Evolutionary conservation across 1,140 invertebrate genomes (phyloP), one percentile per base, ranked within the genome.

Genomic region (Drosophila oshimai): DNA sequence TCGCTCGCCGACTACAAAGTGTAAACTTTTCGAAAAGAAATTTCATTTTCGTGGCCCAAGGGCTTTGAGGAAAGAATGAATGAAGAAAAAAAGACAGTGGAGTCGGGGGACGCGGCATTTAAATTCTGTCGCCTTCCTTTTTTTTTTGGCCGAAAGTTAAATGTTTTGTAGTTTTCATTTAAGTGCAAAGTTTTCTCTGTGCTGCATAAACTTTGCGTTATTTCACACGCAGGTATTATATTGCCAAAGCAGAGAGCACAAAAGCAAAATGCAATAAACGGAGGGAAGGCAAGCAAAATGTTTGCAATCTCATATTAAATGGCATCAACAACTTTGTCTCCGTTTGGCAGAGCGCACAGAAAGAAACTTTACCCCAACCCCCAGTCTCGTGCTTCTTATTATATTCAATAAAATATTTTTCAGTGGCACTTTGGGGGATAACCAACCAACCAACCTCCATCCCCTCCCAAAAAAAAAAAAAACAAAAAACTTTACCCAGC

Each of bases 361-460:
- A 84, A 37, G 34, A 84, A 84, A 80, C 54, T 84, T 84, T 84
- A 45, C 65, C 36, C 67, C n/a, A n/a, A n/a, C n/a, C n/a, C n/a
- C n/a, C n/a, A n/a, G n/a, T n/a, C n/a, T n/a, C n/a, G n/a, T n/a
- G n/a, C n/a, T 72, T 80, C 80, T 84, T 84, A 84, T 84, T 84
- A 84, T 86, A 84, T 84, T 84, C 79, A 84, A 84, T 84, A 84
- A 84, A 84, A 84, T 84, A 84, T 86, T 84, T 84, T 80, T 72
- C 79, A 86, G 81, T 86, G 71, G 75, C 79, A 75, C 75, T 79
- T 80, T 54, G 55, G 78, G 67, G 72, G 39, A 42, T 54, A 58
- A 34, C 72, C 36, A 22, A 12, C 9, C 53, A 9, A 10, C 24
- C 37, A 6, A 15, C 17, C 15, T 4, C 17, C 50, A 44, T 39